Conservation (phyloP, 2,797 vertebrate species). For the Margarornis squamiger region DNA sequence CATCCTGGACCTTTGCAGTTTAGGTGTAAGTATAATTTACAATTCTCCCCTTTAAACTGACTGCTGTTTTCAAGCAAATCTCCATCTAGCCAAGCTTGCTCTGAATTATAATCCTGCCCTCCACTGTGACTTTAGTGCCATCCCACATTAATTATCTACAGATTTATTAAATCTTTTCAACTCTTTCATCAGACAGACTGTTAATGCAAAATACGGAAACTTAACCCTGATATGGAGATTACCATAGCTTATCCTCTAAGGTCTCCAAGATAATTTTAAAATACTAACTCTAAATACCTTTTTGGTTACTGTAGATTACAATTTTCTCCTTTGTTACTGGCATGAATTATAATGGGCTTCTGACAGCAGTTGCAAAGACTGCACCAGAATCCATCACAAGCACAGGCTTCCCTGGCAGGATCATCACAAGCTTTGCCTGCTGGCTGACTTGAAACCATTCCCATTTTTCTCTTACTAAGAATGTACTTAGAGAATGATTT, state of each 20-base stretch:
- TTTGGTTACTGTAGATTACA: background rate
- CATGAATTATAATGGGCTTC: background rate
- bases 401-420: background rate
- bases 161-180: background rate
- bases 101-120: background rate
- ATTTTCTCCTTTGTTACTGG: background rate
- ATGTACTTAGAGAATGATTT: background rate
- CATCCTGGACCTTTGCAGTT: background rate
- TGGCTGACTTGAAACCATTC: background rate
- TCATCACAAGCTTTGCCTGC: background rate
- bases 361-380: background rate
- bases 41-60: background rate
- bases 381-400: background rate
- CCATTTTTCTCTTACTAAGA: background rate
- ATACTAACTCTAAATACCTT: background rate
- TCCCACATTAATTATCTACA: background rate
- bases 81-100: background rate
- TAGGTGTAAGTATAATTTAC: background rate
- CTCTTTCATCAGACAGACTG: background rate
- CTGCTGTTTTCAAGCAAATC: background rate
- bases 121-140: background rate
- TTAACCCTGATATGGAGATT: background rate
- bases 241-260: background rate
- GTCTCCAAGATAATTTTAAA: background rate
- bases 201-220: background rate